phyloP scores from a whole-genome alignment of 2,113 vertebrate genomes.

The Aldabrachelys gigantea region DNA sequence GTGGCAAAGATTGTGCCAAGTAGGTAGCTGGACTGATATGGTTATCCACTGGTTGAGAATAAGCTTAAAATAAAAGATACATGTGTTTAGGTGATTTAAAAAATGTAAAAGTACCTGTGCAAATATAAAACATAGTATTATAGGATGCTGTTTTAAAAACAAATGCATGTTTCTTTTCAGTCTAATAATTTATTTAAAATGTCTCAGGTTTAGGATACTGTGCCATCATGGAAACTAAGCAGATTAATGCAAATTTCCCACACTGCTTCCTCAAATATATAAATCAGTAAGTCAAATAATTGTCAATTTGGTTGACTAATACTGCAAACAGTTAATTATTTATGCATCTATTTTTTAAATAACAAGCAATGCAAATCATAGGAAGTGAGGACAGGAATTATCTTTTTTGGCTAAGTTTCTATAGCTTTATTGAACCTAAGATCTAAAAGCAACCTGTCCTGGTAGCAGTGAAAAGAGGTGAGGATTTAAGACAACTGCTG shows the following conservation, averaged over 20 bases:
- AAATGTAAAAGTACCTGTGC: not conserved
- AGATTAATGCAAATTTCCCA: not conserved
- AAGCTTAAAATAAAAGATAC: constrained; percentile 80
- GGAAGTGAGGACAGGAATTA: not conserved
- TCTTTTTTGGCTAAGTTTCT: not conserved
- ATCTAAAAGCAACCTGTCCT: not conserved
- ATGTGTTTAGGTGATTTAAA: constrained; percentile 1
- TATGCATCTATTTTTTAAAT: not conserved
- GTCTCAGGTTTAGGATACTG: not conserved
- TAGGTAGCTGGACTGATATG: constrained; percentile 89
- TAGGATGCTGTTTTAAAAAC: not conserved
- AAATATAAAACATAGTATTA: not conserved
- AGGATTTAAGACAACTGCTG: not conserved
- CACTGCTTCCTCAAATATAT: not conserved
- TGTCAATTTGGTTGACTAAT: not conserved
- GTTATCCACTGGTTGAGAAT: constrained; percentile 91
- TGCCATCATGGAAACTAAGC: not conserved
- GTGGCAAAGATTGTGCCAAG: constrained; percentile 84
- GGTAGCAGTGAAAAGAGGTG: not conserved
- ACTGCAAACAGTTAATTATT: not conserved
- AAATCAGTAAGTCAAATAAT: not conserved
- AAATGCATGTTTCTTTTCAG: not conserved
- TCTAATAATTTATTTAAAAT: not conserved
- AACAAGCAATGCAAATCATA: not conserved
- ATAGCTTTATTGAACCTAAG: not conserved